Percentiles rank a stretch among this genome's conserved stretches.
These are phyloP conservation scores for Columba janthina DNA, from an alignment of 2,113 vertebrate genomes.

Conservation along the genomic window DNA sequence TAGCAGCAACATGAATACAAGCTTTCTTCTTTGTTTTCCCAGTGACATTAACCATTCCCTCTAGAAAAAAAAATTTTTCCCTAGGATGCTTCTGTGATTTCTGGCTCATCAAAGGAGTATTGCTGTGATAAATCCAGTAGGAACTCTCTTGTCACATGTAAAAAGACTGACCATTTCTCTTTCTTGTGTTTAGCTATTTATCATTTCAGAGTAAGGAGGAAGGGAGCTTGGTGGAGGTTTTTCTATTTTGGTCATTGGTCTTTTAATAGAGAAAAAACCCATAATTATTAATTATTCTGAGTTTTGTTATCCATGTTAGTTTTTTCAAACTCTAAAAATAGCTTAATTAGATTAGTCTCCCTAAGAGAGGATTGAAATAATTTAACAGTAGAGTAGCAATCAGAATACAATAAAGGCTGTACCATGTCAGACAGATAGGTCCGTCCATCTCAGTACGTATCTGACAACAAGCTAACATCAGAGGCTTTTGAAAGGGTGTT, in stretches of 20 bases:
- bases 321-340: neutral
- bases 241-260: neutral
- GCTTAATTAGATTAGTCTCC: neutral
- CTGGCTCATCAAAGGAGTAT: neutral
- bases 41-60: slow-evolving; percentile 27
- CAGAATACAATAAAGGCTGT: neutral
- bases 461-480: neutral
- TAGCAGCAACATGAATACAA: slow-evolving; percentile 1
- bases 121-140: slow-evolving; percentile 3
- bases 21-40: slow-evolving; percentile 17
- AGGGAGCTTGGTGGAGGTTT: rapidly evolving
- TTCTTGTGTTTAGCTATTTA: neutral
- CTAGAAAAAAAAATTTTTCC: neutral
- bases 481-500: neutral
- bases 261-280: neutral
- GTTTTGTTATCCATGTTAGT: neutral
- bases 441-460: neutral
- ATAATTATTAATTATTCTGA: neutral
- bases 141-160: neutral
- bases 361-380: neutral
- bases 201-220: neutral
- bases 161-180: neutral
- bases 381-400: neutral
- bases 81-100: slow-evolving; percentile 1
- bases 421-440: neutral